A percentile compares a stretch with the other conserved stretches of the same genome.
phyloP scores from a whole-genome alignment of 2,797 vertebrate genomes.

The Thaleichthys pacificus region DNA sequence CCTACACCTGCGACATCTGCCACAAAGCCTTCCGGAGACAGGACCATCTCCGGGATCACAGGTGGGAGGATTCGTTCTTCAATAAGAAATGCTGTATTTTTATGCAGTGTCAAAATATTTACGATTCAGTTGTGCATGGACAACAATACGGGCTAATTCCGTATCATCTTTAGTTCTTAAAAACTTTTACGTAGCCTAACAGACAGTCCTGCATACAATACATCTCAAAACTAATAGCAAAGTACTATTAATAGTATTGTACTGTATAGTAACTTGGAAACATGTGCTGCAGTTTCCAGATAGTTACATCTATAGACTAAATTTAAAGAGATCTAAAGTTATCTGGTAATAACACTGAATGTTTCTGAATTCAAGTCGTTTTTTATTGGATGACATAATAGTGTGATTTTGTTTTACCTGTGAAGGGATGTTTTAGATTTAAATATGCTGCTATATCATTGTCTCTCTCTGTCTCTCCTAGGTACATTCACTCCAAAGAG shows the following conservation, averaged over 20 bases:
- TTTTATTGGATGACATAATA: too few relatives aligned
- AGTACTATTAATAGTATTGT: too few relatives aligned
- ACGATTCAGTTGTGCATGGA: too few relatives aligned
- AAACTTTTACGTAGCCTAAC: neutral
- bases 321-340: too few relatives aligned
- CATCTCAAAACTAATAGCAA: too few relatives aligned
- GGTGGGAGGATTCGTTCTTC: constrained; percentile 61
- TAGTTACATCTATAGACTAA: too few relatives aligned
- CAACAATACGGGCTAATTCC: neutral
- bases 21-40: constrained; percentile 91
- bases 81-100: neutral
- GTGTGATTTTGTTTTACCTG: too few relatives aligned
- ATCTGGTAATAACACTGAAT: too few relatives aligned
- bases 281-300: too few relatives aligned
- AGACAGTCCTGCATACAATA: constrained; percentile 15
- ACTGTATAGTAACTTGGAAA: too few relatives aligned
- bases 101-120: neutral
- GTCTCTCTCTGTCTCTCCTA: constrained; percentile 48
- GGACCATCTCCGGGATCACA: constrained; percentile 88
- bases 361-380: too few relatives aligned
- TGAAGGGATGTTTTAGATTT: too few relatives aligned
- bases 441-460: neutral
- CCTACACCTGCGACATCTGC: constrained; percentile 91
- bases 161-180: neutral
- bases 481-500: constrained; percentile 99